Evolutionary conservation across 2,888 invertebrate species (phyloP), one percentile per base, ranked within the genome.

Genomic region (Smittia sp.): DNA sequence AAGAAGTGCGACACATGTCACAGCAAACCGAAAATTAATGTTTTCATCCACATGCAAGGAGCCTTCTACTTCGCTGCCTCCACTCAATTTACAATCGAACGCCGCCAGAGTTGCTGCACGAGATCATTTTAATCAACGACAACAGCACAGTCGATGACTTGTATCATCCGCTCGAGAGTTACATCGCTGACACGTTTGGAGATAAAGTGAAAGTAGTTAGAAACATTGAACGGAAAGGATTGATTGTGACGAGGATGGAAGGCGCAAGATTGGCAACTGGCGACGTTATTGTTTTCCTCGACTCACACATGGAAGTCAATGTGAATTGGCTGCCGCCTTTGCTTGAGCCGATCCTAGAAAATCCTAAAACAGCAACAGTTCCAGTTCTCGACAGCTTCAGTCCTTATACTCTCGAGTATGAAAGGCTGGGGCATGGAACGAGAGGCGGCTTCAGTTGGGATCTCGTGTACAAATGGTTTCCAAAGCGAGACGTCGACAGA

Each of bases 231-330:
- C 86, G 97, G 74, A 93, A 92, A 1, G 97, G 97, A 3, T 83
- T 97, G 74, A 96, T 97, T 67, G 87, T 94, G 76, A 96, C 96
- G 0, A 85, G 97, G 75, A 85, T 97, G 72, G 84, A 92, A 79
- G 97, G 96, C 58, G 94, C 94, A 13, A 88, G 87, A 78, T 85
- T 88, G 77, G 93, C 93, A 1, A 86, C 85, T 69, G 96, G 95
- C 0, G 90, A 94, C 79, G 94, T 92, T 6, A 84, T 97, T 66
- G 93, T 95, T 2, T 97, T 96, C 79, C 84, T 97, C 13, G 97
- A 97, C 81, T 94, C 96, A 38, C 96, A 97, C 82, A 96, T 95
- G 82, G 96, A 96, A 85, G 93, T 93, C 78, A 90, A 92, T 74
- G 85, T 84, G 78, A 91, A 91, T 79, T 88, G 88, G 89, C 78